These are phyloP conservation scores for Planiliza haematocheilus DNA, from an alignment of 2,113 vertebrate genomes.

Conservation along the genomic window DNA sequence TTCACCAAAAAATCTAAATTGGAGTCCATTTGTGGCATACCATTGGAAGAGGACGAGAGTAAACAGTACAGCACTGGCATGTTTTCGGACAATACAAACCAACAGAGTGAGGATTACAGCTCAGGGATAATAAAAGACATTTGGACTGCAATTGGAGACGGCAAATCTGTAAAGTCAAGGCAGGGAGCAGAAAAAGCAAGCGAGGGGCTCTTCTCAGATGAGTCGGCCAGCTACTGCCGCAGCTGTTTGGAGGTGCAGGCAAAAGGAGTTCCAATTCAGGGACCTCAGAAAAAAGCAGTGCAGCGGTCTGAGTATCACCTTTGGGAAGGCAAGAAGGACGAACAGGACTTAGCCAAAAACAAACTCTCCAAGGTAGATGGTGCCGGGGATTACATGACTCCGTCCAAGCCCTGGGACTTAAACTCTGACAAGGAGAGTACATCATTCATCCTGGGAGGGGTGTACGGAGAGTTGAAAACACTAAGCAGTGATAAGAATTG, in stretches of 20 bases:
- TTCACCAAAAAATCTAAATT: constrained; percentile 96
- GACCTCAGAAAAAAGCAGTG: constrained; percentile 90
- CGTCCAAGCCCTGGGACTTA: constrained; percentile 93
- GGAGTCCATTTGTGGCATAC: constrained; percentile 98
- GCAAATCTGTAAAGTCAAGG: constrained; percentile 79
- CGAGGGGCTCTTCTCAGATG: constrained; percentile 87
- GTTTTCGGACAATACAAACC: constrained; percentile 86
- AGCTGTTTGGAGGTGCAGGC: constrained; percentile 89
- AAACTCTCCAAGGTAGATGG: constrained; percentile 90
- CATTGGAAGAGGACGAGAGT: constrained; percentile 91
- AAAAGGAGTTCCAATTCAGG: constrained; percentile 83
- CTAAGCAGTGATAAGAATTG: constrained; percentile 92
- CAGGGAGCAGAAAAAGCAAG: constrained; percentile 85
- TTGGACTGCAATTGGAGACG: constrained; percentile 92
- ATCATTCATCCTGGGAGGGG: constrained; percentile 96
- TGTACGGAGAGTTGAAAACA: constrained; percentile 96
- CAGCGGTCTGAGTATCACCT: constrained; percentile 96
- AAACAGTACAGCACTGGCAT: constrained; percentile 87
- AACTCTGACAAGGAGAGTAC: constrained; percentile 91
- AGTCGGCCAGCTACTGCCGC: constrained; percentile 87
- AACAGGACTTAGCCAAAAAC: constrained; percentile 86
- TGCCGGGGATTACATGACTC: constrained; percentile 94
- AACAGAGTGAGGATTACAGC: constrained; percentile 91
- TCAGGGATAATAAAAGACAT: constrained; percentile 98
- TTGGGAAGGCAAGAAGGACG: constrained; percentile 94